These are phyloP conservation scores for Tiaroga cobitis DNA, from an alignment of 2,797 vertebrate genomes.

Conservation along the genomic window DNA sequence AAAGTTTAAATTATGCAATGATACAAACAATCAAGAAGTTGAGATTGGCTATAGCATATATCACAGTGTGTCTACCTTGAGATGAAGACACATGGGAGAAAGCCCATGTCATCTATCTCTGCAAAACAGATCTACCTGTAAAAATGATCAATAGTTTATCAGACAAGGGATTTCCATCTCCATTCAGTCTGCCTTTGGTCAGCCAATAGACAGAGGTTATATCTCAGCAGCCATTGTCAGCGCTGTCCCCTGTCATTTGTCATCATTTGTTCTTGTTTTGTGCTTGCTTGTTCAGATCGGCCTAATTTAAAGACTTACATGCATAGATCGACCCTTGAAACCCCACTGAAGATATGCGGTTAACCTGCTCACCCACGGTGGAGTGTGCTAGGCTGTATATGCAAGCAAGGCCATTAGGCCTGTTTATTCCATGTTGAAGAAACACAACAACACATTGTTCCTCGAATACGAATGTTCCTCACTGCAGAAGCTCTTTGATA, in stretches of 20 bases:
- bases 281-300: conserved; percentile 39
- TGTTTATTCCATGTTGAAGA: neutral
- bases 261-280: conserved; percentile 60
- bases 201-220: conserved; percentile 47
- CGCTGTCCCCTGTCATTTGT: conserved; percentile 58
- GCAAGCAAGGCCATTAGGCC: neutral
- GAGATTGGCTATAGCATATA: neutral
- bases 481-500: neutral
- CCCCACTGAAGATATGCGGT: conserved; percentile 51
- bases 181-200: conserved; percentile 34
- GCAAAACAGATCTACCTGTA: conserved; percentile 60
- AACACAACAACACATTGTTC: conserved; percentile 5
- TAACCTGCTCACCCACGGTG: neutral
- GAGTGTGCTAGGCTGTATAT: conserved; percentile 1
- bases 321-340: conserved; percentile 55
- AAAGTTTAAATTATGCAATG: neutral
- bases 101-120: conserved; percentile 33
- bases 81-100: conserved; percentile 6
- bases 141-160: conserved; percentile 68
- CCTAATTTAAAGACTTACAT: conserved; percentile 53
- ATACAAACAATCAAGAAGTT: neutral
- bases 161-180: conserved; percentile 54
- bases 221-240: conserved; percentile 50
- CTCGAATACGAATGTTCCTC: neutral
- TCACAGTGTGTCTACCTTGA: neutral